Evolutionary conservation across 2,888 invertebrate genomes (phyloP).

Genomic region (Baronia brevicornis): DNA sequence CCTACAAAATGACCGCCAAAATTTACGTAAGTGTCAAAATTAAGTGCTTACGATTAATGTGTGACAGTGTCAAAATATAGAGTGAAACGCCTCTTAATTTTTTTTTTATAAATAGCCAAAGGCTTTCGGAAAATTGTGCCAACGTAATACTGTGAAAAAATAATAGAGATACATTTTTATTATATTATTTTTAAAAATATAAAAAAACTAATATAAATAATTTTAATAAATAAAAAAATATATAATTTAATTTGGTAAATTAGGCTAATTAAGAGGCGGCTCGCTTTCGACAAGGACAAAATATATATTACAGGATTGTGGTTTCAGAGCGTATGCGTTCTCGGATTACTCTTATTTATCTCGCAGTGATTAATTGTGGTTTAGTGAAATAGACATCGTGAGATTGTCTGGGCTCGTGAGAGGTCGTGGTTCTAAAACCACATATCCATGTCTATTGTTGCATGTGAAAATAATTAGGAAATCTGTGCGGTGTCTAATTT

Average conservation of each 20-base stretch:
- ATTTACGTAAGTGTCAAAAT: conserved; percentile 70
- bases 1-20: conserved; percentile 65
- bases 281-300: not conserved
- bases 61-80: too few species aligned
- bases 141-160: too few species aligned
- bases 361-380: conserved; percentile 19
- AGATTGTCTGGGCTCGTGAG: too few species aligned
- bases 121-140: too few species aligned
- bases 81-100: too few species aligned
- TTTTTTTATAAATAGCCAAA: too few species aligned
- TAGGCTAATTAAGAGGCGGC: conserved; percentile 2
- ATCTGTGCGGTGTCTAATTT: too few species aligned
- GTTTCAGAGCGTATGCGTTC: conserved; percentile 50
- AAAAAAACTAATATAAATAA: too few species aligned
- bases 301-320: conserved; percentile 53
- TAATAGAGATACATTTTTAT: not conserved
- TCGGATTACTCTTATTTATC: conserved; percentile 33
- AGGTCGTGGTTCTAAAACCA: conserved; percentile 62
- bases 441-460: conserved; percentile 56
- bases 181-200: not conserved
- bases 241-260: conserved; percentile 2
- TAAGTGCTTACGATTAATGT: conserved; percentile 36
- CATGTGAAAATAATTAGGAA: too few species aligned
- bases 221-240: not conserved
- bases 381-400: too few species aligned